A percentile compares a stretch with the other conserved stretches of the same genome.
Conservation (phyloP, 2,888 invertebrate species). For the Cancer borealis region DNA sequence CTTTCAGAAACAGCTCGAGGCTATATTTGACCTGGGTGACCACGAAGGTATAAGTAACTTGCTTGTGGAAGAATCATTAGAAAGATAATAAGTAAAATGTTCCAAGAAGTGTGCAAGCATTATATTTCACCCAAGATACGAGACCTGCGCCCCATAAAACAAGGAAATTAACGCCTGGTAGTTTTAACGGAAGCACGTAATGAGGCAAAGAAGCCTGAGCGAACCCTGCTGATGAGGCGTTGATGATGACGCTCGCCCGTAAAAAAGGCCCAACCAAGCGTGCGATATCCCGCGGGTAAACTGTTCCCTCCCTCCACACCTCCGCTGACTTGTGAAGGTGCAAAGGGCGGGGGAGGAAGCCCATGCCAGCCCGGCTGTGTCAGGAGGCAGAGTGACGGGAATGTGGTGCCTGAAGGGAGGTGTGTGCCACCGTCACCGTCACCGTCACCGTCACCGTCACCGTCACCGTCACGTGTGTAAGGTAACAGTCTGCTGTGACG, state of each 20-base stretch:
- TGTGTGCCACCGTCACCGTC: background rate
- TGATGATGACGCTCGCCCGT: slow-evolving; percentile 30
- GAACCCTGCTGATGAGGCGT: slow-evolving; percentile 37
- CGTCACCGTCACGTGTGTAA: background rate
- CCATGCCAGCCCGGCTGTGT: background rate
- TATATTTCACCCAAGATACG: slow-evolving; percentile 30
- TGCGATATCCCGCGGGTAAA: slow-evolving; percentile 30
- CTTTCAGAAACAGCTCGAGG: background rate
- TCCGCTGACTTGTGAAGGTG: background rate
- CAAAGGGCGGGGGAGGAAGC: background rate
- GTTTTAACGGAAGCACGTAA: slow-evolving; percentile 36
- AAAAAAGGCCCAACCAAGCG: slow-evolving; percentile 25
- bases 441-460: background rate
- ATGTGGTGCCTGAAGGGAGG: background rate
- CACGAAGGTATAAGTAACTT: background rate
- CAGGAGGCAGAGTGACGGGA: background rate
- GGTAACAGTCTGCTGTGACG: background rate
- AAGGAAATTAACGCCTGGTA: slow-evolving; percentile 33
- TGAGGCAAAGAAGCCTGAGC: slow-evolving; percentile 30
- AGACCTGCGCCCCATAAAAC: background rate
- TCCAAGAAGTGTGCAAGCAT: background rate
- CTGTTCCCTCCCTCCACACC: background rate
- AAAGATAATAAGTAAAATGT: background rate
- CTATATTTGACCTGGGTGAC: background rate
- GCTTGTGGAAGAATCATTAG: background rate